Evolutionary conservation across 2,797 vertebrate genomes (phyloP), one percentile per base, ranked within the genome.

Genomic region (Gastrophryne carolinensis): DNA sequence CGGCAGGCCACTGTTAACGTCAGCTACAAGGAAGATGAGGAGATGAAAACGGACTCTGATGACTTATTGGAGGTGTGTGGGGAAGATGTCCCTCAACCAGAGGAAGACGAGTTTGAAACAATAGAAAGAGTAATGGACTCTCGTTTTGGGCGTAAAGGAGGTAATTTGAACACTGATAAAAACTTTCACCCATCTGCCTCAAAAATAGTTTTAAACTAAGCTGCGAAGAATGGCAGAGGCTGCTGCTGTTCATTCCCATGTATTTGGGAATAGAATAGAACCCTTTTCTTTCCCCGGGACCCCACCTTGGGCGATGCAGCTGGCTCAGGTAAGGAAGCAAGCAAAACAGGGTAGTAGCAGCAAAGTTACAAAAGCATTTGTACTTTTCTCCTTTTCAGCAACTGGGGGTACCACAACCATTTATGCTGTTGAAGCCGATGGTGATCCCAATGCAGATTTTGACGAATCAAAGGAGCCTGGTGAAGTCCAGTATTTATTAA

Each of bases 1-100:
- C 93, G 98, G 52, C 97, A 98, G 82, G 97, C 97, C 77, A 99
- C 97, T 0, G 96, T 98, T 67, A 99, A 99, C 24, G 73, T 99
- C 72, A 98, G 96, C 87, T 99, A 99, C 83, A 99, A 99, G 81
- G 97, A 99, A 86, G 95, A 96, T n/a, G 98, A 99, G 73, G 97
- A 99, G 79, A 89, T 96, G 73, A 98, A 99, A 85, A 99, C 98
- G 0, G 98, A 99, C 89, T 99, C 98, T 0, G 98, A 99, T 77
- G 98, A 99, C 82, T 85, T 99, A 41, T 82, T 99, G 35, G 98
- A 99, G 86, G 94, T 99, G 66, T 90, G 93, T 76, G 98, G 97
- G n/a, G 96, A 98, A 82, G 97, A 98, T 65, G 96, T 98, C 4
- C 97, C 96, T 2, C 96, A 94, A 30, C 91, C 95, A 1, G 96